Percentiles rank a stretch among this genome's conserved stretches.
Conservation (phyloP, 2,797 vertebrate species). For the Sebastes jordani region DNA sequence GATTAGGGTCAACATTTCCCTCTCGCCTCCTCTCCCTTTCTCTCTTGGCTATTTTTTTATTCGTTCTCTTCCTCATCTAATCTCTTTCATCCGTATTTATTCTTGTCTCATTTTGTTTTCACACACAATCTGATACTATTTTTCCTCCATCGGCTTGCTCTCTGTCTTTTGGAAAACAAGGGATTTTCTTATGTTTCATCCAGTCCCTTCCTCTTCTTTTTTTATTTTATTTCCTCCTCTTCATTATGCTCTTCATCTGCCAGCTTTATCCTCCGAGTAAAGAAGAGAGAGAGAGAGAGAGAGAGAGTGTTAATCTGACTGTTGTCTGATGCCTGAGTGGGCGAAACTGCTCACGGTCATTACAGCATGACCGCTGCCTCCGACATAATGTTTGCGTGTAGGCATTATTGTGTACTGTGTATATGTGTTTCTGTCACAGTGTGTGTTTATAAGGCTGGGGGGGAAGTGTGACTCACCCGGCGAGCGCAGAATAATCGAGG, state of each 20-base stretch:
- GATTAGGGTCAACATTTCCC: conserved; percentile 45
- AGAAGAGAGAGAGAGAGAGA: conserved; percentile 5
- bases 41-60: neutral
- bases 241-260: conserved; percentile 48
- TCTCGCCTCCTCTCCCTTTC: neutral
- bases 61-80: neutral
- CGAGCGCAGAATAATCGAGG: conserved; percentile 47
- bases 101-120: neutral
- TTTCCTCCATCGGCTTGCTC: neutral
- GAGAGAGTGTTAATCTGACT: conserved; percentile 57
- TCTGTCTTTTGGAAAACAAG: neutral
- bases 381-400: conserved; percentile 30
- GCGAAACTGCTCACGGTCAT: conserved; percentile 63
- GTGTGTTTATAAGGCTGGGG: conserved; percentile 5
- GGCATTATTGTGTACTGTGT: conserved; percentile 34
- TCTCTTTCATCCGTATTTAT: neutral
- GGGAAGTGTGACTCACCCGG: conserved; percentile 59
- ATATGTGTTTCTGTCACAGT: conserved; percentile 45
- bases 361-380: conserved; percentile 48
- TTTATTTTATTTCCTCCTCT: conserved; percentile 28
- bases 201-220: neutral
- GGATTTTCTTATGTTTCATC: neutral
- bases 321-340: conserved; percentile 73
- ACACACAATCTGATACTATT: neutral
- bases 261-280: conserved; percentile 50